phyloP scores from a whole-genome alignment of 2,888 invertebrate species.

The Gari tellinella region DNA sequence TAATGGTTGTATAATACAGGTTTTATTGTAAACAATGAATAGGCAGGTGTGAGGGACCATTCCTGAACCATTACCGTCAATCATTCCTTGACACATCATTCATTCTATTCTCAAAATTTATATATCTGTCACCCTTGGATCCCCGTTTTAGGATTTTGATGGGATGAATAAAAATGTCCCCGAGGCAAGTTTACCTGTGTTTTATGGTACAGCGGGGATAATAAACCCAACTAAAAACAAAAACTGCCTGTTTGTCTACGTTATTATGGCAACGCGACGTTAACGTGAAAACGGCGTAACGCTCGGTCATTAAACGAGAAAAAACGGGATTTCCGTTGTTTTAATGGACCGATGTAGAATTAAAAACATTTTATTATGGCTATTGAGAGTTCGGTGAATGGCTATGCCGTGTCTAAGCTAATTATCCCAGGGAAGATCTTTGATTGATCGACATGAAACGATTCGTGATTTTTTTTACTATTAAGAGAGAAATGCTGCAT shows the following conservation, averaged over 20 bases:
- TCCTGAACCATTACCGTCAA: constrained; percentile 47
- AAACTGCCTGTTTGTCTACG: constrained; percentile 46
- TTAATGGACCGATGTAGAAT: constrained; percentile 4
- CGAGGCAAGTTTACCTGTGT: constrained; percentile 53
- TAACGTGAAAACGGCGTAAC: constrained; percentile 16
- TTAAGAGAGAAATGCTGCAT: too few relatives aligned
- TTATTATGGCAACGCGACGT: constrained; percentile 34
- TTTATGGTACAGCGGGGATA: constrained; percentile 37
- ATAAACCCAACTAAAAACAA: constrained; percentile 52
- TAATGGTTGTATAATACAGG: too few relatives aligned
- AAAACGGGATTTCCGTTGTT: constrained; percentile 14
- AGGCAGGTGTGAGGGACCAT: too few relatives aligned
- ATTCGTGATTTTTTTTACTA: too few relatives aligned
- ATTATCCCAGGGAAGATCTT: neutral
- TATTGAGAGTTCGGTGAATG: constrained; percentile 3
- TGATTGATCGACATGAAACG: neutral
- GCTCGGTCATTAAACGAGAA: constrained; percentile 22
- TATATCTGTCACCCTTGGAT: constrained; percentile 60
- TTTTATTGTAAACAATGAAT: too few relatives aligned
- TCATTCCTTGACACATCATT: constrained; percentile 55
- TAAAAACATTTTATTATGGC: constrained; percentile 1
- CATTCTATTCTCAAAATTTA: constrained; percentile 62
- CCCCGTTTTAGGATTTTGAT: constrained; percentile 55
- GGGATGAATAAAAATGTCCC: constrained; percentile 58
- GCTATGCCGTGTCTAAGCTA: neutral